phyloP scores from a whole-genome alignment of 2,797 vertebrate genomes.

The Gadopsis bispinosus region DNA sequence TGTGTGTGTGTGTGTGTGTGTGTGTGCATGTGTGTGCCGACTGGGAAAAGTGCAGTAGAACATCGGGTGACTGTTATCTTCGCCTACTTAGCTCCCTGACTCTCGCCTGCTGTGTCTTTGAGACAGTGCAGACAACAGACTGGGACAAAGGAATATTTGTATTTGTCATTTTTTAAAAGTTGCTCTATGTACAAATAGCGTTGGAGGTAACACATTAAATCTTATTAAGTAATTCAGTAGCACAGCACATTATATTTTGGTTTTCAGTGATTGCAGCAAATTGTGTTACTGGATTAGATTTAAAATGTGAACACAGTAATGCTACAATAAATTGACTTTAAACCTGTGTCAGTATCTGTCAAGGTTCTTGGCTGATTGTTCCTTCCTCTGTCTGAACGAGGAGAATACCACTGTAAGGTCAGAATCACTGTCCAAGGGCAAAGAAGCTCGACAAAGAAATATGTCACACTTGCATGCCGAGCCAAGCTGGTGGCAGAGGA shows the following conservation, averaged over 20 bases:
- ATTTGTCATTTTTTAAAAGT: conserved; percentile 21
- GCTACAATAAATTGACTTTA: conserved; percentile 23
- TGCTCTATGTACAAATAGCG: conserved; percentile 2
- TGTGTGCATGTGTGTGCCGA: conserved; percentile 33
- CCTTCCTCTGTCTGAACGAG: background rate
- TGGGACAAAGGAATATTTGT: conserved; percentile 19
- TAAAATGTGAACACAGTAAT: background rate
- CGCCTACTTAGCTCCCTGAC: conserved; percentile 55
- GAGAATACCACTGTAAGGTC: conserved; percentile 34
- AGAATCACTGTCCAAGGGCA: conserved; percentile 44
- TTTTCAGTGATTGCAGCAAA: background rate
- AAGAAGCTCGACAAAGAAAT: conserved; percentile 33
- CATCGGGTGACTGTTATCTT: conserved; percentile 64
- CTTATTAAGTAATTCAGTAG: conserved; percentile 7
- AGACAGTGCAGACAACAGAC: conserved; percentile 45
- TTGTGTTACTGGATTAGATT: background rate
- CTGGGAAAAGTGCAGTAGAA: conserved; percentile 64
- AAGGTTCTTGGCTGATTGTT: background rate
- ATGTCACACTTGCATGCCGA: conserved; percentile 20
- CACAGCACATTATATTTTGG: background rate
- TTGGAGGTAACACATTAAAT: background rate
- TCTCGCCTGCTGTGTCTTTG: conserved; percentile 70
- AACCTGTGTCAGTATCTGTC: conserved; percentile 14
- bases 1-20: conserved; percentile 23
- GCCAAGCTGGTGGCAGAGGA: conserved; percentile 34